Base-by-base conservation (phyloP, 2,888 invertebrate genomes). In the Unio delphinus region DNA sequence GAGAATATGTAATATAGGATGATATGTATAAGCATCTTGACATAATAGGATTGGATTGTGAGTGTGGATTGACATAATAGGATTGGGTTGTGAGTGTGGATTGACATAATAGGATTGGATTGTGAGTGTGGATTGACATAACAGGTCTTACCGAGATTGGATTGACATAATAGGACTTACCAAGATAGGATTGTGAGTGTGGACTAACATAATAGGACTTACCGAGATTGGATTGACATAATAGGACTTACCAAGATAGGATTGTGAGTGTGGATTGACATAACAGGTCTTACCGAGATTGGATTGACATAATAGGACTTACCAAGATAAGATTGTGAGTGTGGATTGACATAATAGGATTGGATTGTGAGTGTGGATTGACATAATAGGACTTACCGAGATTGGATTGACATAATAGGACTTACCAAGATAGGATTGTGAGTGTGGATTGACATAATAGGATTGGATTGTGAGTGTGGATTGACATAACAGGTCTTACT, bases 401-500 rank as follows among this genome's bases (percentile, higher is more conserved):
- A 23, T 23, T 23, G 23, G 23, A 23, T 23, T 20, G 23, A 63
- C 61, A 61, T 28, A 28, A 61, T 6, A 15, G 34, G 60, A 69
- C 78, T 70, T 74, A 87, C 95, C 95, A 58, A 96, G 91, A 69
- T 94, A 95, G 0, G 95, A 94, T 77, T 90, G 89, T 74, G 94
- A 92, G 89, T 96, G 96, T 0, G 98, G 97, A 91, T 98, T 98
- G 4, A 98, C 95, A 87, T 99, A 99, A 61, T 6, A 15, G 34
- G 91, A 69, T 94, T 95, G 0, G 95, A 94, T 77, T 90, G 89
- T 74, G 94, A 92, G 89, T 96, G 96, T 0, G 98, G 97, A 91
- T 98, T 98, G 4, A 98, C 95, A 87, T 99, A 23, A 99, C 23
- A 99, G 92, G 90, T 99, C 98, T 89, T 97, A 23, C 23, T 23